A percentile compares a stretch with the other conserved stretches of the same genome.
phyloP scores from a whole-genome alignment of 2,797 vertebrate genomes.

The Nyctalus aviator region DNA sequence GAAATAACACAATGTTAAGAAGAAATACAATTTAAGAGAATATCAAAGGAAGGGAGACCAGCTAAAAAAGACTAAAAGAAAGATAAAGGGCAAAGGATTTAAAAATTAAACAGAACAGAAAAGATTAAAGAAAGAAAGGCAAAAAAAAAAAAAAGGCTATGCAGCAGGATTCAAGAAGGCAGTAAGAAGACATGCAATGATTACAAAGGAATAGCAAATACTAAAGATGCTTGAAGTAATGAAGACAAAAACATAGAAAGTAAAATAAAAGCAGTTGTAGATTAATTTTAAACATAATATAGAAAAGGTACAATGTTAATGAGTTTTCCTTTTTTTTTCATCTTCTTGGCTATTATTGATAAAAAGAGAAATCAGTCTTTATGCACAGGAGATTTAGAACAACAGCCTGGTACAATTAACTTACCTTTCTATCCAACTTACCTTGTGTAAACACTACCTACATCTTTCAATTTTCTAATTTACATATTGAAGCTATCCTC shows the following conservation, averaged over 20 bases:
- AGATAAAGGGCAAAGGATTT: conserved; percentile 88
- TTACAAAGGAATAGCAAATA: conserved; percentile 82
- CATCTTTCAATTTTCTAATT: background rate
- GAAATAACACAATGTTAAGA: conserved; percentile 84
- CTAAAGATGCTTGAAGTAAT: conserved; percentile 69
- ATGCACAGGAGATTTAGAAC: conserved; percentile 28
- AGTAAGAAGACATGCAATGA: conserved; percentile 80
- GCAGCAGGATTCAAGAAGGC: conserved; percentile 85
- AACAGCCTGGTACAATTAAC: background rate
- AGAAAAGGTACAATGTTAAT: conserved; percentile 51
- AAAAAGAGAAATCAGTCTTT: conserved; percentile 52
- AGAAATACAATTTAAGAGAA: conserved; percentile 84
- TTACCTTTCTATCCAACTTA: background rate
- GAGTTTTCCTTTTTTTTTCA: background rate
- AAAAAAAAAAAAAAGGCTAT: conserved; percentile 83
- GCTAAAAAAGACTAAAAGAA: conserved; percentile 86
- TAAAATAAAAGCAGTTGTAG: conserved; percentile 58
- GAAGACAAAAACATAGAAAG: conserved; percentile 57
- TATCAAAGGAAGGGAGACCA: conserved; percentile 86
- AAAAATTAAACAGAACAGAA: conserved; percentile 88
- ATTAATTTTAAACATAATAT: conserved; percentile 76
- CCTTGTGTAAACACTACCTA: background rate
- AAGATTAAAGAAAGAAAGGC: conserved; percentile 87
- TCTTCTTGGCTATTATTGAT: background rate
- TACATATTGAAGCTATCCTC: background rate